Evolutionary conservation across 2,113 vertebrate species (phyloP).

Genomic region (Microcebus lehilahytsara): DNA sequence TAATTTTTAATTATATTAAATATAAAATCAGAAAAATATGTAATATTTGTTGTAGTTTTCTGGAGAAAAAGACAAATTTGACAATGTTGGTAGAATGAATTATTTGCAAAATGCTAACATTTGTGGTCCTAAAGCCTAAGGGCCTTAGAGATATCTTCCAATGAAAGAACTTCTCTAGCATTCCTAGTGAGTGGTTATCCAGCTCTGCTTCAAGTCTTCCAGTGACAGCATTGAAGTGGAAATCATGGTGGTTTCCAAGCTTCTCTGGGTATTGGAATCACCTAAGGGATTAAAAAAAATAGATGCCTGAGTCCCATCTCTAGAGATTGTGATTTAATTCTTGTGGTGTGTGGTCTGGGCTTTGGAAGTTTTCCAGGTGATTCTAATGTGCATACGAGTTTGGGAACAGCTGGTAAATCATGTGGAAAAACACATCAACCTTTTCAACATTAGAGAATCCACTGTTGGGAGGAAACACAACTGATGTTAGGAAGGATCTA

Average conservation of each 20-base stretch:
- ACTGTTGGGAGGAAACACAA: neutral
- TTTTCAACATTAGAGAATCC: neutral
- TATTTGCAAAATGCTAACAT: neutral
- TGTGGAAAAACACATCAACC: neutral
- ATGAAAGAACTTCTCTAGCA: neutral
- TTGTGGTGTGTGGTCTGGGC: neutral
- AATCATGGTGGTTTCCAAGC: neutral
- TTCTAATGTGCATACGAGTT: neutral
- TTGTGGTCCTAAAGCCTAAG: neutral
- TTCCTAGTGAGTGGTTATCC: neutral
- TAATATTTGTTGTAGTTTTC: slow-evolving; percentile 48
- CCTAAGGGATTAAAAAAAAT: neutral
- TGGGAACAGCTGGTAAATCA: neutral
- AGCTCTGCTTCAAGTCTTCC: neutral
- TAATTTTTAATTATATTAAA: slow-evolving; percentile 84
- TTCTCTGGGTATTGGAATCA: neutral
- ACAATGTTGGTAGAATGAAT: neutral
- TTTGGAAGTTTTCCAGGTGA: neutral
- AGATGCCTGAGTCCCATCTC: neutral
- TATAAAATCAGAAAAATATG: slow-evolving; percentile 42
- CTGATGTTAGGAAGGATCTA: neutral
- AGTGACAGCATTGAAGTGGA: neutral
- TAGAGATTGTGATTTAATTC: neutral
- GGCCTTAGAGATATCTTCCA: neutral
- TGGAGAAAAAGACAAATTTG: neutral